These are phyloP conservation scores for Odontesthes bonariensis DNA, from an alignment of 2,113 vertebrate species.

Conservation along the genomic window DNA sequence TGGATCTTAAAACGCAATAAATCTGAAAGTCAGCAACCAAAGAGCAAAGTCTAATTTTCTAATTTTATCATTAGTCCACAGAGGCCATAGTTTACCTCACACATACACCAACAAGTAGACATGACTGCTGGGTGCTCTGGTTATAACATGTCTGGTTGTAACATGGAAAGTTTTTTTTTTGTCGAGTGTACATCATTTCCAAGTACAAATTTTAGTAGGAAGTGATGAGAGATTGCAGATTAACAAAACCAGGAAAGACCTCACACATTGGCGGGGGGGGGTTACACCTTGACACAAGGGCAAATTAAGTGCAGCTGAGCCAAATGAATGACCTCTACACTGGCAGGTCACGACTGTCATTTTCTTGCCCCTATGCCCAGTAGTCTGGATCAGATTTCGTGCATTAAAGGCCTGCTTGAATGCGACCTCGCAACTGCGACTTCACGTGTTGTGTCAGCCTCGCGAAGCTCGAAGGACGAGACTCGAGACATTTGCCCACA, in stretches of 20 bases:
- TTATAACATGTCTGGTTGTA: background rate
- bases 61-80: conserved; percentile 27
- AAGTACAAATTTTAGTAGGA: conserved; percentile 9
- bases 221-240: conserved; percentile 49
- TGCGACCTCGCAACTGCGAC: background rate
- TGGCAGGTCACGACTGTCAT: background rate
- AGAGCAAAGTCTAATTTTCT: conserved; percentile 54
- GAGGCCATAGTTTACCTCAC: conserved; percentile 26
- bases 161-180: background rate
- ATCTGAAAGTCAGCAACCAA: conserved; percentile 37
- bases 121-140: background rate
- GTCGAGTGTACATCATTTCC: background rate
- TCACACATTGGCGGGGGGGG: background rate
- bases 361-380: background rate
- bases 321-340: conserved; percentile 72
- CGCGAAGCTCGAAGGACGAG: no score
- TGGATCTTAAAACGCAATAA: conserved; percentile 2
- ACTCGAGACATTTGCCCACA: no score
- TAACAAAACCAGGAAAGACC: conserved; percentile 15
- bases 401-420: background rate
- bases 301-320: conserved; percentile 12
- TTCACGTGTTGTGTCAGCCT: no score
- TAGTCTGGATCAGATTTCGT: conserved; percentile 16
- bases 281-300: conserved; percentile 56
- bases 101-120: background rate